Base-by-base conservation (phyloP, 2,888 invertebrate genomes). In the Plebejus anna region DNA sequence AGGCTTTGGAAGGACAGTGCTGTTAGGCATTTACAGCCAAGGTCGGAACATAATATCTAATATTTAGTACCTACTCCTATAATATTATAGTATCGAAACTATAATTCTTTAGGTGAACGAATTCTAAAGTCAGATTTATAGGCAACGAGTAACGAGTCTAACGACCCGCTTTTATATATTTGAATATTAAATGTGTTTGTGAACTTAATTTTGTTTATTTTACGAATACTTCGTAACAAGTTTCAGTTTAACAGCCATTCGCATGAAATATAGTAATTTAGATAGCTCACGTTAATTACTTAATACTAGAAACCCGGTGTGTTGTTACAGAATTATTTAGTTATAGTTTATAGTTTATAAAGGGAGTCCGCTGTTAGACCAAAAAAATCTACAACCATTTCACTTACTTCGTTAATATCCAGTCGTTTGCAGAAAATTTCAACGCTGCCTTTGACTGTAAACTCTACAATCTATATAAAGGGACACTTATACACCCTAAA, bases 221-320 rank as follows among this genome's bases (percentile, higher is more conserved):
- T 36, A 32, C 16, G 5, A 66, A 66, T 66, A 32, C 13, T 6
- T 66, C 32, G 4, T 13, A 66, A 66, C 66, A 66, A 66, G 1
- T 66, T 66, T 66, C 59, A 66, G 28, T 28, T 66, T 32, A 66
- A 66, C 66, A 32, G 66, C 66, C 32, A 5, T 66, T 66, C 13
- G 32, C 66, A 66, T 66, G 66, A 32, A 36, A 66, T 66, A 66
- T 66, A 32, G 66, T 36, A 66, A 66, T 66, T 66, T 16, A 66
- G 66, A 66, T 66, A 66, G 36, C 66, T 13, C 66, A 3, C 66
- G 66, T 66, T 66, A 66, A 66, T 66, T 66, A 66, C 66, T 66
- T 66, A 66, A 36, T 66, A 66, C 66, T 66, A 66, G 66, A 11
- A 36, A 66, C 36, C 32, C 66, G 66, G 32, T 32, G 66, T 36